Conservation (phyloP, 2,113 vertebrate genomes). For the Vimba vimba region DNA sequence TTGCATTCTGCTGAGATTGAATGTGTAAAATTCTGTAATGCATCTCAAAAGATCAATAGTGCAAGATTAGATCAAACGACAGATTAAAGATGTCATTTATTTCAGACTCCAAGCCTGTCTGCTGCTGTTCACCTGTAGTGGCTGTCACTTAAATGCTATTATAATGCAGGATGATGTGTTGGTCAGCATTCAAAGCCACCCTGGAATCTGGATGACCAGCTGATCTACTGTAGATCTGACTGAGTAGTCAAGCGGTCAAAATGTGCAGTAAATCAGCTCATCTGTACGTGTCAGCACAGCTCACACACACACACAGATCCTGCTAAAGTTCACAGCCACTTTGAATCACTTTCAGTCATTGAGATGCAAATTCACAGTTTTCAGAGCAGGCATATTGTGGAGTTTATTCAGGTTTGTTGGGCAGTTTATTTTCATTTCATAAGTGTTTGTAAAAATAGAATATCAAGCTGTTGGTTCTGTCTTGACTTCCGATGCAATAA, state of each 20-base stretch:
- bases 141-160: neutral
- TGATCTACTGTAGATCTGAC: neutral
- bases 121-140: neutral
- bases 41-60: constrained; percentile 16
- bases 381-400: too few relatives aligned
- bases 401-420: too few relatives aligned
- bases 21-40: constrained; percentile 12
- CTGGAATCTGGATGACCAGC: neutral
- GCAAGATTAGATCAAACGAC: neutral
- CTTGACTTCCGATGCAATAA: too few relatives aligned
- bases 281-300: neutral
- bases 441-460: too few relatives aligned
- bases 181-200: neutral
- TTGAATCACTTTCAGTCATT: neutral
- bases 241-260: neutral
- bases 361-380: too few relatives aligned
- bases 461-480: too few relatives aligned
- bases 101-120: neutral
- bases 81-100: constrained; percentile 24
- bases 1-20: constrained; percentile 23
- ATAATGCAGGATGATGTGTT: constrained; percentile 11
- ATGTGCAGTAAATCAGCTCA: neutral
- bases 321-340: neutral
- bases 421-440: too few relatives aligned
- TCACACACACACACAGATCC: neutral